Conservation (phyloP, 2,888 invertebrate genomes). For the Polydrusus tereticollis region DNA sequence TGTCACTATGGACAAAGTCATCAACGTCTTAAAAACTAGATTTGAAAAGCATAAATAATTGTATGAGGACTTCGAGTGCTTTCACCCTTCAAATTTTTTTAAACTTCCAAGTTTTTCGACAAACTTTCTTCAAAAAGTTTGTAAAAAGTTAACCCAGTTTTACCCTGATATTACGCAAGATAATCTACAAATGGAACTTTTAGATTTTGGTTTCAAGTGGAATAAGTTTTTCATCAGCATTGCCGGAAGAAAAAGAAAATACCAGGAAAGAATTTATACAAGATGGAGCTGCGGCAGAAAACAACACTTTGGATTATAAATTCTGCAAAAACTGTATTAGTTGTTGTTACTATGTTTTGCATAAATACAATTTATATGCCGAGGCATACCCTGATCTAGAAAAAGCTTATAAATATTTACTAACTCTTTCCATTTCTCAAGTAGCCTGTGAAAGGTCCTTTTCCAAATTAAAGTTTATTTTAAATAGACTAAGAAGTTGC, state of each 20-base stretch:
- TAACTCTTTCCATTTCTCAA: not conserved
- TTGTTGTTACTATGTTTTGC: not conserved
- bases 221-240: not conserved
- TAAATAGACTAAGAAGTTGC: not conserved
- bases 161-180: not conserved
- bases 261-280: not conserved
- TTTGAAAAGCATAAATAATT: not conserved
- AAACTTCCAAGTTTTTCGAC: not conserved
- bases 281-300: not conserved
- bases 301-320: not conserved
- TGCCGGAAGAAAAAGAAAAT: not conserved
- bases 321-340: not conserved
- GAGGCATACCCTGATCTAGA: too few relatives aligned
- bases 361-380: too few relatives aligned
- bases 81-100: not conserved
- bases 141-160: not conserved
- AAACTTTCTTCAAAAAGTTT: not conserved
- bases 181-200: not conserved
- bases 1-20: constrained; percentile 9
- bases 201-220: not conserved
- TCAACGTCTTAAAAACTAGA: not conserved
- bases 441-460: not conserved
- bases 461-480: not conserved
- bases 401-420: too few relatives aligned
- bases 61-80: not conserved